A percentile compares a stretch with the other conserved stretches of the same genome.
phyloP scores from a whole-genome alignment of 2,113 vertebrate genomes.

The Sprattus sprattus region DNA sequence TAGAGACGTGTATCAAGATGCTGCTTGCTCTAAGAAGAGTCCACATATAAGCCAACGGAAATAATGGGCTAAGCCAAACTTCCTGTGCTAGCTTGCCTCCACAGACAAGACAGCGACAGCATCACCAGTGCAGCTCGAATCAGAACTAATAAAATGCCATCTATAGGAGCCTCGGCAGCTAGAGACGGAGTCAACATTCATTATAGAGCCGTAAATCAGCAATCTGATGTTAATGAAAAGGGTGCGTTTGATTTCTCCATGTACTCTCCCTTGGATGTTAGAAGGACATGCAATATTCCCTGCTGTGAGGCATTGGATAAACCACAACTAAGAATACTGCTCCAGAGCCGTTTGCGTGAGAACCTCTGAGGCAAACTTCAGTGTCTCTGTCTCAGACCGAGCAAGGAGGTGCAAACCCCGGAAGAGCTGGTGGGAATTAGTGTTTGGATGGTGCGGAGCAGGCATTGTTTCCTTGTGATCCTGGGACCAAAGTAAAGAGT shows the following conservation, averaged over 20 bases:
- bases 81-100: slow-evolving; percentile 49
- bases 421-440: background rate
- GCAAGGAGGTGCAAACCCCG: background rate
- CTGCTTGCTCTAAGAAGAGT: slow-evolving; percentile 51
- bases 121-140: background rate
- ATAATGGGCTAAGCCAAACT: slow-evolving; percentile 51
- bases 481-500: slow-evolving; percentile 69
- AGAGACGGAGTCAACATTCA: background rate
- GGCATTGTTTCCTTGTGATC: slow-evolving; percentile 72
- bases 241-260: background rate
- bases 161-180: too few species aligned
- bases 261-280: background rate
- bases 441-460: slow-evolving; percentile 9
- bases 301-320: background rate
- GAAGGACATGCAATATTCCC: background rate
- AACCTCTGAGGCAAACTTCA: background rate
- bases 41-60: slow-evolving; percentile 44
- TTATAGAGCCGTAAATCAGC: background rate
- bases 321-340: background rate
- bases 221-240: background rate
- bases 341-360: background rate
- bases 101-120: slow-evolving; percentile 32
- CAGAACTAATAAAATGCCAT: background rate
- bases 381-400: background rate
- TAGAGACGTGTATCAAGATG: slow-evolving; percentile 48